Evolutionary conservation across 2,888 invertebrate genomes (phyloP).

Genomic region (Peribatodes rhomboidaria): DNA sequence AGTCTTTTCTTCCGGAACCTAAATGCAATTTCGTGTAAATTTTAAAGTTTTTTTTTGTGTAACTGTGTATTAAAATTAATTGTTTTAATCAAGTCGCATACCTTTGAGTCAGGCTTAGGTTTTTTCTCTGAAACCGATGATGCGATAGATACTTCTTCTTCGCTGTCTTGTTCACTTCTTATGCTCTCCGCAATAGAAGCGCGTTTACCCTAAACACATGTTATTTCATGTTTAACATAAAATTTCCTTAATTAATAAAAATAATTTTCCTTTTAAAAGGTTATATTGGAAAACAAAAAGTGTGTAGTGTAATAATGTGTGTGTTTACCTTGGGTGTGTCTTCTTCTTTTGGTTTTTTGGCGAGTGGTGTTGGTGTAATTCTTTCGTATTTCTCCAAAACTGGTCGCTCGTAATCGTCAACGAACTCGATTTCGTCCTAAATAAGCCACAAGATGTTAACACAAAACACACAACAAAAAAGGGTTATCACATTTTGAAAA

Average conservation of each 20-base stretch:
- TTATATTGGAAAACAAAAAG: slow-evolving; percentile 2
- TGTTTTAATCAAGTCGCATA: slow-evolving; percentile 45
- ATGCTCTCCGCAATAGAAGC: slow-evolving; percentile 78
- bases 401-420: slow-evolving; percentile 92
- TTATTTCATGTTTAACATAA: not conserved
- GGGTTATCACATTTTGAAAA: slow-evolving; percentile 44
- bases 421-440: slow-evolving; percentile 83
- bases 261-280: slow-evolving; percentile 12
- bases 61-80: slow-evolving; percentile 1
- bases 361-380: slow-evolving; percentile 83
- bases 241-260: no score
- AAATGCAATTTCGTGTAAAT: slow-evolving; percentile 38
- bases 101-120: slow-evolving; percentile 69
- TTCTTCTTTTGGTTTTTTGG: slow-evolving; percentile 82
- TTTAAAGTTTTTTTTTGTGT: slow-evolving; percentile 24
- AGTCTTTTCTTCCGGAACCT: slow-evolving; percentile 73
- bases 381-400: slow-evolving; percentile 91
- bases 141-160: slow-evolving; percentile 75
- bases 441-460: slow-evolving; percentile 73
- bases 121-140: slow-evolving; percentile 74
- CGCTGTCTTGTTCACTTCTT: slow-evolving; percentile 78
- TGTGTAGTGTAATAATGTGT: slow-evolving; percentile 59
- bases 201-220: slow-evolving; percentile 70
- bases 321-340: slow-evolving; percentile 80
- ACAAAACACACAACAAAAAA: slow-evolving; percentile 64